A percentile compares a stretch with the other conserved stretches of the same genome.
Evolutionary conservation across 2,888 invertebrate genomes (phyloP).

Genomic region (Chirona hameri): DNA sequence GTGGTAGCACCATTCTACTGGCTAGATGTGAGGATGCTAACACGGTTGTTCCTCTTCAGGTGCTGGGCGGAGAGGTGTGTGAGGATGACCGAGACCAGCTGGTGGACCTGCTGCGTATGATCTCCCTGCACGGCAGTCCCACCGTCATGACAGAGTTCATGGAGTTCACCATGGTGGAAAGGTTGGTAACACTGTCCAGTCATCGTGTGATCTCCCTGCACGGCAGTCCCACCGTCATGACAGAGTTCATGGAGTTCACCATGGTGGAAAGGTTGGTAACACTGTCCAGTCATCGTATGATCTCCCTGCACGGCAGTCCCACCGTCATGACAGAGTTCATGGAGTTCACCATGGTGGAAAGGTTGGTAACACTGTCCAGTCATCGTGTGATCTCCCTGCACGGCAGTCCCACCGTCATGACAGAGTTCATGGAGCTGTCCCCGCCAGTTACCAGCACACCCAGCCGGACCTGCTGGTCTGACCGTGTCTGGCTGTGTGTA

Average conservation of each 20-base stretch:
- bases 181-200: not conserved
- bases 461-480: no score
- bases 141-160: constrained; percentile 9
- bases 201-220: not conserved
- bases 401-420: no score
- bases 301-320: no score
- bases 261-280: not conserved
- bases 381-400: no score
- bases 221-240: not conserved
- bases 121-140: constrained; percentile 1
- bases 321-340: no score
- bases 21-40: no score
- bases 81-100: not conserved
- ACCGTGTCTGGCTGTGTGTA: no score
- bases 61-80: not conserved
- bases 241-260: not conserved
- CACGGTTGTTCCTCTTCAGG: not conserved
- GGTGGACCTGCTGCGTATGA: constrained; percentile 7
- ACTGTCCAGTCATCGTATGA: no score
- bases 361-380: no score
- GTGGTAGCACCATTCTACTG: not conserved
- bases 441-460: no score
- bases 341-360: not conserved
- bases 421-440: no score
- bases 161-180: not conserved